A percentile compares a stretch with the other conserved stretches of the same genome.
These are phyloP conservation scores for Otus sunia DNA, from an alignment of 2,113 vertebrate species.

Conservation along the genomic window DNA sequence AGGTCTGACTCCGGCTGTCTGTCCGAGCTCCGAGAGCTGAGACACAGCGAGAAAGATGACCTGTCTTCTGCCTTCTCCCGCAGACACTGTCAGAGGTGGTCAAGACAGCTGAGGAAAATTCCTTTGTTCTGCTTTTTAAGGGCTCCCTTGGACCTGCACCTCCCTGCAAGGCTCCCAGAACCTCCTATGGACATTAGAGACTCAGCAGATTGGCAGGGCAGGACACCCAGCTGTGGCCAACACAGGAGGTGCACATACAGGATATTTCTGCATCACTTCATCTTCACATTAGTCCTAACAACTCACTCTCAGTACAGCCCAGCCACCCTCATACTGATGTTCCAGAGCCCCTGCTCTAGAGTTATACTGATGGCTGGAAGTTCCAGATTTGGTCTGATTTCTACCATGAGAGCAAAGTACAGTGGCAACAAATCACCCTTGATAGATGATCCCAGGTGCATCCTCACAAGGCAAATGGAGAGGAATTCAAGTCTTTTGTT, in stretches of 20 bases:
- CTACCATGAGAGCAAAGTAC: neutral
- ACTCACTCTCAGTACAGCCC: neutral
- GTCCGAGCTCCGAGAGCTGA: neutral
- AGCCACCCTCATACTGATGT: too few relatives aligned
- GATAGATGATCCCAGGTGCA: neutral
- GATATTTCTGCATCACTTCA: neutral
- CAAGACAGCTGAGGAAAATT: neutral
- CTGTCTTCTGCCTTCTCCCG: neutral
- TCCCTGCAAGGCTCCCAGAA: neutral
- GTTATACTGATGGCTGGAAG: neutral
- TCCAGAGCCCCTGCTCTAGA: neutral
- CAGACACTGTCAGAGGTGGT: neutral
- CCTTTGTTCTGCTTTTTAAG: neutral
- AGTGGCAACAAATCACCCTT: neutral
- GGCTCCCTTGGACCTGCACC: neutral
- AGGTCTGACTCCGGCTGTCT: neutral
- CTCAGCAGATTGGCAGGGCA: neutral
- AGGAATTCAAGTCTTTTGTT: neutral
- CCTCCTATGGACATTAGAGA: neutral
- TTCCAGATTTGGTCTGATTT: neutral
- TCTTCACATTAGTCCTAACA: neutral
- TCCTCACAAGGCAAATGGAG: neutral
- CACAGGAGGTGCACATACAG: fast-evolving
- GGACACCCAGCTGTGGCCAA: neutral
- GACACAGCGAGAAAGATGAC: neutral